Base-by-base conservation (phyloP, 1,140 invertebrate genomes). In the Micrasema longulum region DNA sequence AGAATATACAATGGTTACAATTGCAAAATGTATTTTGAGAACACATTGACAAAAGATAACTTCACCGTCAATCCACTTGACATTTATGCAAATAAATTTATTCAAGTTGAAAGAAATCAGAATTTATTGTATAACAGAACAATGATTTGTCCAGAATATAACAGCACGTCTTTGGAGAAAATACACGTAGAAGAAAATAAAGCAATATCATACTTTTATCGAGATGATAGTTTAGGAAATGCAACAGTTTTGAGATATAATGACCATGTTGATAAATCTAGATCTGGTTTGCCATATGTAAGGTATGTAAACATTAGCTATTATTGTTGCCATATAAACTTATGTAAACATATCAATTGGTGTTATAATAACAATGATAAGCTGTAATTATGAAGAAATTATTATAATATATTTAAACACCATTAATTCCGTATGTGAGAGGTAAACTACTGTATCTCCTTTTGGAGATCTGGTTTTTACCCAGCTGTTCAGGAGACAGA, bases 1-100 rank as follows among this genome's bases (percentile, higher is more conserved):
- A 86, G 90, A 68, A 81, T 94, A 63, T 91, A 89, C 76, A 94
- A 76, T 22, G 71, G 74, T 16, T 68, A 53, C 10, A 60, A 65
- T 14, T 76, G 74, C 31, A 45, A 76, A 16, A 16, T 76, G 45
- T 16, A 60, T 26, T 71, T 73, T 47, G 62, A 12, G 20, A 73
- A 72, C 43, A 18, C n/a, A 26, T 23, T 41, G 14, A 71, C 68
- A 14, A 14, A 73, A 1, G 31, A 74, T 0, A 11, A 35, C 0
- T 75, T 78, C 10, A 45, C 26, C 1, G 16, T 85, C 6, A 20
- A 77, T 4, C 26, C 73, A 4, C 14, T 82, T 9, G 69, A 67
- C 1, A 77, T 82, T 72, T 81, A 79, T 75, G 65, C 71, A 26
- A 77, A 82, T 18, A 76, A 76, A 69, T 71, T 78, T 23, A 74